Base-by-base conservation (phyloP, 2,797 vertebrate genomes). In the Cossypha niveicapilla region DNA sequence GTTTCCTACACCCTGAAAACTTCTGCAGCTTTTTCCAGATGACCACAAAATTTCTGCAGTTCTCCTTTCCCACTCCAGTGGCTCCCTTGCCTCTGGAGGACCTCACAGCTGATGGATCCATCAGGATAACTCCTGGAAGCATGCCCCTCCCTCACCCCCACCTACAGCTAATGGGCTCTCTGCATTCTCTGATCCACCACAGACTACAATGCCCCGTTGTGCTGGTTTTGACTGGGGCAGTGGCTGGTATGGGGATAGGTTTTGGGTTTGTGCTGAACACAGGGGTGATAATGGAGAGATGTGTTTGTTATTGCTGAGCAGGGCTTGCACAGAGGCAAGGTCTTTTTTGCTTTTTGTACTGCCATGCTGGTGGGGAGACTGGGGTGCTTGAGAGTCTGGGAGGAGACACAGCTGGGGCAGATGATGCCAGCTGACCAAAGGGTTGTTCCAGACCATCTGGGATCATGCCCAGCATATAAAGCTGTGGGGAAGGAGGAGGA, bases 1-100 rank as follows among this genome's bases (percentile, higher is more conserved):
- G 80, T 67, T 93, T 88, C 37, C 24, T 63, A 66, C 37, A 60
- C 30, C 45, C 28, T 81, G 85, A 80, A 94, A 90, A 60, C 10
- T 68, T 62, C n/a, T 53, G 51, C 13, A 18, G 9, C 5, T 28
- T 88, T 88, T 92, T 63, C 41, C 44, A 88, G 11, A 37, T 66
- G 34, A 44, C 24, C 45, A 41, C 9, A 78, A 86, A 62, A 6
- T 51, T 86, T 90, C 41, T 90, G 27, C 15, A 44, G 30, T 61
- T 80, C 23, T 85, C 17, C 48, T 54, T 16, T 28, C 13, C 21
- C 6, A 24, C 42, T 81, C 73, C 50, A 73, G 24, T 5, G 7
- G 30, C 30, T 35, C 7, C 13, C 32, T 67, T 73, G 41, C 22
- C 18, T 74, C 79, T 87, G 48, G 37, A 92, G 50, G 77, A 65